Evolutionary conservation across 2,888 invertebrate species (phyloP).

Genomic region (Patella caerulea): DNA sequence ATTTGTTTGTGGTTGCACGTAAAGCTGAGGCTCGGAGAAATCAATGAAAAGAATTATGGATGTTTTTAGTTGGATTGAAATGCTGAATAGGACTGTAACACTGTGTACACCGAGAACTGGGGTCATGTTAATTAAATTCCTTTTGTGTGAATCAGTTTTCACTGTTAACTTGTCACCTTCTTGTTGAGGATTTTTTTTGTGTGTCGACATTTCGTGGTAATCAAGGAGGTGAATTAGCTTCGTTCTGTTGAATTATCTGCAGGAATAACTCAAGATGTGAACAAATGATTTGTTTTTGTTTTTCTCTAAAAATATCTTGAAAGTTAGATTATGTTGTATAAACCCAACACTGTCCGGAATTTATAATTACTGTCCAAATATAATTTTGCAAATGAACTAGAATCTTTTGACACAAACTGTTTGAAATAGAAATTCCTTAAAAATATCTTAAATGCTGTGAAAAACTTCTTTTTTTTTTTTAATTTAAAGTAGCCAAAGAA

Average conservation of each 20-base stretch:
- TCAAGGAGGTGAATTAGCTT: neutral
- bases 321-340: too few relatives aligned
- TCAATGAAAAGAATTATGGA: neutral
- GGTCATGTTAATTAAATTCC: conserved; percentile 4
- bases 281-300: too few relatives aligned
- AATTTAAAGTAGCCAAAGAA: too few relatives aligned
- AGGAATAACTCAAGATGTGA: neutral
- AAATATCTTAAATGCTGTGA: too few relatives aligned
- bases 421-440: too few relatives aligned
- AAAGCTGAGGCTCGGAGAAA: neutral
- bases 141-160: conserved; percentile 4
- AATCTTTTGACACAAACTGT: too few relatives aligned
- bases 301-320: too few relatives aligned
- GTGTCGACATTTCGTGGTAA: neutral
- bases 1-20: conserved; percentile 8
- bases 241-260: neutral
- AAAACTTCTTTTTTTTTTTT: too few relatives aligned
- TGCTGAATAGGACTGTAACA: neutral
- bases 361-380: too few relatives aligned
- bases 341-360: too few relatives aligned
- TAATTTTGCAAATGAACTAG: too few relatives aligned
- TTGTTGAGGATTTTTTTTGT: neutral
- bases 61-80: neutral
- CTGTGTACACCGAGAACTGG: conserved; percentile 1
- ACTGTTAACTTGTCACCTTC: conserved; percentile 3